Percentiles rank a stretch among this genome's conserved stretches.
Evolutionary conservation across 2,888 invertebrate genomes (phyloP).

Genomic region (Ametastegia equiseti): DNA sequence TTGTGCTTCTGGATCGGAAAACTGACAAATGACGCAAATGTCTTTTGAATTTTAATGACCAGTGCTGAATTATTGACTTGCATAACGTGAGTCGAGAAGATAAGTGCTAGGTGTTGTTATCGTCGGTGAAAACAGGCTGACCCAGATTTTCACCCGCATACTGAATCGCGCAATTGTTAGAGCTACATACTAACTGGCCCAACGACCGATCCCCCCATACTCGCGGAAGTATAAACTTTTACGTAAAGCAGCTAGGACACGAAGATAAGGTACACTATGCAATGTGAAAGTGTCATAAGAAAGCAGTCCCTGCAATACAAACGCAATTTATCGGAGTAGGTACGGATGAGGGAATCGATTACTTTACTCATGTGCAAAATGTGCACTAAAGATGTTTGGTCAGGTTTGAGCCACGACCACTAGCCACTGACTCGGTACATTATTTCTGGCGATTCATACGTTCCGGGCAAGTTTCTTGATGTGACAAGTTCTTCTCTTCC

Average conservation of each 20-base stretch:
- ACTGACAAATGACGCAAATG: too few relatives aligned
- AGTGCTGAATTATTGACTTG: constrained; percentile 39
- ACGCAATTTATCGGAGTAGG: neutral
- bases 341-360: neutral
- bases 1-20: too few relatives aligned
- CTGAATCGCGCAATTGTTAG: constrained; percentile 18
- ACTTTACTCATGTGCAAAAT: neutral
- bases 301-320: neutral
- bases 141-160: constrained; percentile 68
- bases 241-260: neutral
- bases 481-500: constrained; percentile 2
- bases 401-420: neutral
- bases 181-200: constrained; percentile 20
- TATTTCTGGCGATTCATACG: neutral
- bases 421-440: neutral
- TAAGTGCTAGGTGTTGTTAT: constrained; percentile 18
- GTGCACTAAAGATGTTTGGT: neutral
- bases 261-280: neutral
- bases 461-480: constrained; percentile 18
- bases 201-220: constrained; percentile 15
- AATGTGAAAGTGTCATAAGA: constrained; percentile 18
- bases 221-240: constrained; percentile 9
- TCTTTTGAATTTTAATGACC: neutral
- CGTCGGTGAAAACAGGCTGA: constrained; percentile 54
- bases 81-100: constrained; percentile 52